Conservation (phyloP, 2,113 vertebrate species). For the Saiga tatarica region DNA sequence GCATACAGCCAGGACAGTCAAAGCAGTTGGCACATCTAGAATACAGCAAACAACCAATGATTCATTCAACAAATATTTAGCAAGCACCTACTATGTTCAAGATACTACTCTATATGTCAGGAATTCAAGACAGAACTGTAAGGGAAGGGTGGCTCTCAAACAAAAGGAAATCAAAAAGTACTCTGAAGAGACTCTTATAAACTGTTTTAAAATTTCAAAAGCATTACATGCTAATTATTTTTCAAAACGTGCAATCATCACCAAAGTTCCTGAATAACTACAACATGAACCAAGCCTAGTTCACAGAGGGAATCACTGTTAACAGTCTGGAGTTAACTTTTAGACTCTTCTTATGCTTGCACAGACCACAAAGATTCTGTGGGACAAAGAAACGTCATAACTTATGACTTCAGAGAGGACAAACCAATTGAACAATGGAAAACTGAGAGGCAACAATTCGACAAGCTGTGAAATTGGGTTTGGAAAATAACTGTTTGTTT, state of each 20-base stretch:
- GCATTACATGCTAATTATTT: background rate
- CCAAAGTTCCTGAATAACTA: background rate
- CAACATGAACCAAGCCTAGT: background rate
- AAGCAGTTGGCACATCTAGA: conserved; percentile 97
- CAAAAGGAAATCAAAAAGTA: background rate
- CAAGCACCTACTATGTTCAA: background rate
- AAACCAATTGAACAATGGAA: background rate
- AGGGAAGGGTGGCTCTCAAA: background rate
- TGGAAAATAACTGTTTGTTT: conserved; percentile 31
- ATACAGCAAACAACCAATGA: background rate
- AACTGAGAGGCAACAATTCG: background rate
- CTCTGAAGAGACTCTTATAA: background rate
- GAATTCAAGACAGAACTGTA: conserved; percentile 11
- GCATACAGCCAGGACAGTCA: conserved; percentile 99
- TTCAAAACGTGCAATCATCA: background rate
- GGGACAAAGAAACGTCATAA: background rate
- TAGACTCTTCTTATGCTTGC: background rate
- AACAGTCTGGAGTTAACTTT: background rate
- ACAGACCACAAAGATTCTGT: background rate
- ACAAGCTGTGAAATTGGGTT: background rate
- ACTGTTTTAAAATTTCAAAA: conserved; percentile 7
- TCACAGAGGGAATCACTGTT: background rate
- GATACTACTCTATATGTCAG: background rate
- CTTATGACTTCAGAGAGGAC: background rate
- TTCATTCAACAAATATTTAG: background rate